A percentile compares a stretch with the other conserved stretches of the same genome.
Evolutionary conservation across 2,113 vertebrate species (phyloP).

Genomic region (Dendropsophus ebraccatus): DNA sequence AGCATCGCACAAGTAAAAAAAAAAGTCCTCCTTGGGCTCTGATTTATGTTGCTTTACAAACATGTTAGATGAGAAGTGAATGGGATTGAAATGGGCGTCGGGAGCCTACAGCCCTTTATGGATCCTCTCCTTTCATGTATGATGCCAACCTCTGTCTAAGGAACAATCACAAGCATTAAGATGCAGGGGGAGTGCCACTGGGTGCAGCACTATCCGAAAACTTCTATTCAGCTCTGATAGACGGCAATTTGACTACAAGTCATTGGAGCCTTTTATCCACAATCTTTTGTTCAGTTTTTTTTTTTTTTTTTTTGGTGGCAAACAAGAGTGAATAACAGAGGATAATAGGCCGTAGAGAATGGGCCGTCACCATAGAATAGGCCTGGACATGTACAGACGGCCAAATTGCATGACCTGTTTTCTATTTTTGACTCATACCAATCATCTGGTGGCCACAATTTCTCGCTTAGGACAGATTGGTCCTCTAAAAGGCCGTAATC

Average conservation of each 20-base stretch:
- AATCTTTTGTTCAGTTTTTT: constrained; percentile 26
- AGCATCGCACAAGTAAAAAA: background rate
- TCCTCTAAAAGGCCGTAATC: background rate
- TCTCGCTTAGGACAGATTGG: constrained; percentile 6
- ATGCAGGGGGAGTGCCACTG: background rate
- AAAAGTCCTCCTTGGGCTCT: background rate
- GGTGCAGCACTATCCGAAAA: constrained; percentile 16
- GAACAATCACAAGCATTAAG: background rate
- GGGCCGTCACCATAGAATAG: constrained; percentile 13
- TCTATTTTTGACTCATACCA: constrained; percentile 20
- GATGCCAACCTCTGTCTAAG: background rate
- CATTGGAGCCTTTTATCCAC: constrained; percentile 23
- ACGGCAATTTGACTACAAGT: constrained; percentile 28
- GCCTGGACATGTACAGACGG: constrained; percentile 31
- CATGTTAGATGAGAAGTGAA: background rate
- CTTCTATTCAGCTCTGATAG: constrained; percentile 33
- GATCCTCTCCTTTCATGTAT: background rate
- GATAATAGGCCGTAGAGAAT: constrained; percentile 34
- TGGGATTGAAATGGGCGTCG: no score
- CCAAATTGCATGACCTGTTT: constrained; percentile 41
- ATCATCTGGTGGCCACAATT: constrained; percentile 1
- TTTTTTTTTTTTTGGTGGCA: constrained; percentile 20
- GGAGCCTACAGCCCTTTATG: background rate
- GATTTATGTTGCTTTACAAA: background rate
- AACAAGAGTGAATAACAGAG: constrained; percentile 15